A percentile compares a stretch with the other conserved stretches of the same genome.
Conservation (phyloP, 1,140 invertebrate genomes). For the Rhizoglyphus robini region DNA sequence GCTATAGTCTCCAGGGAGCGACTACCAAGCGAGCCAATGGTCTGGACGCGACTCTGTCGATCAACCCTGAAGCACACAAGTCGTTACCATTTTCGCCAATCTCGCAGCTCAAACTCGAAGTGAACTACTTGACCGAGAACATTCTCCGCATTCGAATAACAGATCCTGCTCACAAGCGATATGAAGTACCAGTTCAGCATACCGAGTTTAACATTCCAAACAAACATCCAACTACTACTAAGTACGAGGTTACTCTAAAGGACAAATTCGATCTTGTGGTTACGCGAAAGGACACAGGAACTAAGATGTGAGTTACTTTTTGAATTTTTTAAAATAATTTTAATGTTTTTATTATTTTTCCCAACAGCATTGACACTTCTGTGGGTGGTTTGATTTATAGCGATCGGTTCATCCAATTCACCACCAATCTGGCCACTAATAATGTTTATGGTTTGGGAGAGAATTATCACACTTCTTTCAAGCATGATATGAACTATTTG, state of each 20-base stretch:
- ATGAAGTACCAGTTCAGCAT: slow-evolving; percentile 30
- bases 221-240: not conserved
- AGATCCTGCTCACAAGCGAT: slow-evolving; percentile 28
- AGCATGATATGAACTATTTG: no score
- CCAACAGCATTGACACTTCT: no score
- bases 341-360: no score
- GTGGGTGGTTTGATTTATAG: no score
- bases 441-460: no score
- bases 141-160: slow-evolving; percentile 46
- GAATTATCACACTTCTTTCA: no score
- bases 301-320: no score
- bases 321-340: no score
- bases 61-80: not conserved
- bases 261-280: no score
- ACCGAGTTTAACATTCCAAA: slow-evolving; percentile 28
- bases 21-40: not conserved
- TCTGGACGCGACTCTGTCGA: not conserved
- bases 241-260: not conserved
- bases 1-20: not conserved
- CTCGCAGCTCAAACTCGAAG: not conserved
- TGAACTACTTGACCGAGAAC: not conserved
- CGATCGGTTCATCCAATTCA: no score
- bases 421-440: no score
- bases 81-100: not conserved
- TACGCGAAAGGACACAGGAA: no score